A percentile compares a stretch with the other conserved stretches of the same genome.
Evolutionary conservation across 2,888 invertebrate genomes (phyloP).

Genomic region (Petrophora chlorosata): DNA sequence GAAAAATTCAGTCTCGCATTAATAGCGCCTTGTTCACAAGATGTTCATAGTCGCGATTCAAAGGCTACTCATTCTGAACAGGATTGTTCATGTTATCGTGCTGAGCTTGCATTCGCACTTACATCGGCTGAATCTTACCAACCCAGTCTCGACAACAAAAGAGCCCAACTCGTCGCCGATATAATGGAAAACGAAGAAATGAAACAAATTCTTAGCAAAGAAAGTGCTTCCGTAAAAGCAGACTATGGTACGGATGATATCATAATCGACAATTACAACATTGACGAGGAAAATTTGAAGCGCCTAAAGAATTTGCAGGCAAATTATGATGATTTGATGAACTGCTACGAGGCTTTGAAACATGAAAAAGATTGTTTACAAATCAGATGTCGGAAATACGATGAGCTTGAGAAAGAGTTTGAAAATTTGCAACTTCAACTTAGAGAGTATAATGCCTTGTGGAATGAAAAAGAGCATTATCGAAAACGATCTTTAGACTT

Average conservation of each 20-base stretch:
- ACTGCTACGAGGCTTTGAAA: conserved; percentile 67
- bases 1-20: conserved; percentile 74
- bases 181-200: conserved; percentile 75
- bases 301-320: conserved; percentile 68
- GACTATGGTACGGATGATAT: conserved; percentile 38
- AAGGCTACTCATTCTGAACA: conserved; percentile 21
- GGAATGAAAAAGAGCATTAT: conserved; percentile 75
- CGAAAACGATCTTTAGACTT: conserved; percentile 66
- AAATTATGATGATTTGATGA: conserved; percentile 67
- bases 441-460: conserved; percentile 65
- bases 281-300: conserved; percentile 64
- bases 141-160: conserved; percentile 56
- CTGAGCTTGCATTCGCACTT: conserved; percentile 59
- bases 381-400: conserved; percentile 58
- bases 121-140: conserved; percentile 49
- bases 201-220: conserved; percentile 68
- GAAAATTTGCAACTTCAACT: conserved; percentile 57
- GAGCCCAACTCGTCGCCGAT: conserved; percentile 73
- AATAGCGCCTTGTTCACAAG: conserved; percentile 69
- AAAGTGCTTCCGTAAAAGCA: conserved; percentile 42
- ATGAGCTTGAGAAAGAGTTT: conserved; percentile 64
- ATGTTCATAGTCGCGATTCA: conserved; percentile 28
- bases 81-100: conserved; percentile 61
- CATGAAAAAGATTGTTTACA: conserved; percentile 62
- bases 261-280: conserved; percentile 49